Conservation (phyloP, 2,888 invertebrate species). For the Calameuta filiformis region DNA sequence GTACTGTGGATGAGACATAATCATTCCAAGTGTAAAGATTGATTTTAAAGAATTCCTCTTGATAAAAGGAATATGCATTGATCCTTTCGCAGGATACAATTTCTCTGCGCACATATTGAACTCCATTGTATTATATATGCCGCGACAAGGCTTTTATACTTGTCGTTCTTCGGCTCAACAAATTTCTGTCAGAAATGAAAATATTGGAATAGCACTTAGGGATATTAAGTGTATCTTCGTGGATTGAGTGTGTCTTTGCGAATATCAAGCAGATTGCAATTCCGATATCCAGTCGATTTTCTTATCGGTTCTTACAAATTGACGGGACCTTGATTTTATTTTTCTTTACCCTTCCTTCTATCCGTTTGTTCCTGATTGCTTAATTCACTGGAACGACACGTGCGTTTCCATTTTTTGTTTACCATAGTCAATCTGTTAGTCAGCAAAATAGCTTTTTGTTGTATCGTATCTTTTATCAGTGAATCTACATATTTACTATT, state of each 20-base stretch:
- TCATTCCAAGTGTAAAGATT: not conserved
- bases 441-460: not conserved
- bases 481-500: not conserved
- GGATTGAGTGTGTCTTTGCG: not conserved
- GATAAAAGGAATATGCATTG: not conserved
- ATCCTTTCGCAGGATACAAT: not conserved
- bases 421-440: not conserved
- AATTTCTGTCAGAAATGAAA: slow-evolving; percentile 5
- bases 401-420: not conserved
- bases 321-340: not conserved
- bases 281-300: not conserved
- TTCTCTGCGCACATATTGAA: not conserved
- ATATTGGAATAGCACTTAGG: slow-evolving; percentile 14
- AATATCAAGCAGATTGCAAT: not conserved
- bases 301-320: not conserved
- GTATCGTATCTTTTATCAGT: not conserved
- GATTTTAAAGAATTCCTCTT: not conserved
- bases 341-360: not conserved
- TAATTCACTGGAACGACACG: not conserved
- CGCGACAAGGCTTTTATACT: not conserved
- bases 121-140: not conserved
- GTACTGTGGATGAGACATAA: not conserved
- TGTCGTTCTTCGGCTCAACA: not conserved
- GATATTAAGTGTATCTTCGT: slow-evolving; percentile 11
- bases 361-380: too few relatives aligned